Percentiles rank a stretch among this genome's conserved stretches.
These are phyloP conservation scores for Bradypodion pumilum DNA, from an alignment of 2,797 vertebrate species.

Conservation along the genomic window DNA sequence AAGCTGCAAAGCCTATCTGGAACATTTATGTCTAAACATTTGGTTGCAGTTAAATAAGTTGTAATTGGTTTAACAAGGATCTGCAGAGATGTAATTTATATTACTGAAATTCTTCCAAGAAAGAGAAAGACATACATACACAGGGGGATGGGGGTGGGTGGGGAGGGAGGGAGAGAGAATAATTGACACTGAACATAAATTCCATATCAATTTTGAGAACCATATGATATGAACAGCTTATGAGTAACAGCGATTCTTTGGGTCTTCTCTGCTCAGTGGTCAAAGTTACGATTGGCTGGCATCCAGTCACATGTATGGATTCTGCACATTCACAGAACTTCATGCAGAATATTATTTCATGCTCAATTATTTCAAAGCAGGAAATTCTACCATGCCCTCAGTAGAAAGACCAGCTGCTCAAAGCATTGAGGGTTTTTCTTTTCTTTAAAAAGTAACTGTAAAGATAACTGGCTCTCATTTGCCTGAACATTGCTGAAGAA, in stretches of 20 bases:
- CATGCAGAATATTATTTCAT: too few species aligned
- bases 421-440: too few species aligned
- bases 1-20: slow-evolving; percentile 15
- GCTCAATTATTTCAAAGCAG: neutral
- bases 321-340: too few species aligned
- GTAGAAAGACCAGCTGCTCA: neutral
- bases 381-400: neutral
- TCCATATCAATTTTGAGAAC: neutral
- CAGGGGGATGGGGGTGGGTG: neutral
- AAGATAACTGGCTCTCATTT: neutral
- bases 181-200: neutral
- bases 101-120: slow-evolving; percentile 30
- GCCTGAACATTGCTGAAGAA: neutral
- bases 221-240: neutral
- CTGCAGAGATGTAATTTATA: slow-evolving; percentile 35
- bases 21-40: slow-evolving; percentile 37
- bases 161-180: neutral
- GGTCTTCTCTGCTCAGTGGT: too few species aligned
- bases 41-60: slow-evolving; percentile 20
- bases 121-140: too few species aligned
- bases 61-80: slow-evolving; percentile 31
- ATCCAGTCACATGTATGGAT: too few species aligned
- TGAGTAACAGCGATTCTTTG: neutral
- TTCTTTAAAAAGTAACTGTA: too few species aligned
- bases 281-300: too few species aligned